Evolutionary conservation across 2,888 invertebrate species (phyloP).

Genomic region (Drosophila colorata): DNA sequence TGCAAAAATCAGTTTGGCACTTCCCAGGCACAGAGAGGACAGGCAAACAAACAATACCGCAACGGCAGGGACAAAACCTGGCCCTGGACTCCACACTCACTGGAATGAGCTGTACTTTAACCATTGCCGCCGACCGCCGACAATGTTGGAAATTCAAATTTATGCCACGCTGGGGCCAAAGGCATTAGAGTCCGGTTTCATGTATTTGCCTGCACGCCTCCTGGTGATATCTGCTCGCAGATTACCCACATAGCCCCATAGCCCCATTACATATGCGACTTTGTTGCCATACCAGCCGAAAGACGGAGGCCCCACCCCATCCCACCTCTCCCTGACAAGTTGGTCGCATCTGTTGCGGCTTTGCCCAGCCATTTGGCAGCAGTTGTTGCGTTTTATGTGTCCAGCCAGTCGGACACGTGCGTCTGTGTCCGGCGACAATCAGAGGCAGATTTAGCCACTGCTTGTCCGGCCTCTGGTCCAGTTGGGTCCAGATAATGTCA

Average conservation of each 20-base stretch:
- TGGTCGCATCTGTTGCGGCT: conserved; percentile 62
- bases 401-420: conserved; percentile 55
- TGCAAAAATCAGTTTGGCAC: conserved; percentile 72
- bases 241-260: conserved; percentile 30
- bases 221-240: conserved; percentile 42
- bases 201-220: conserved; percentile 47
- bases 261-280: conserved; percentile 62
- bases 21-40: conserved; percentile 25
- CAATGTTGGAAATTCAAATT: conserved; percentile 72
- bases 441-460: conserved; percentile 45
- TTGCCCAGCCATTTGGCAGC: conserved; percentile 39
- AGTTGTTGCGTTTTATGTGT: conserved; percentile 36
- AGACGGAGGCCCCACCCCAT: not conserved
- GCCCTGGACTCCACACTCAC: not conserved
- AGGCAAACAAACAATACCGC: conserved; percentile 40
- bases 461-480: conserved; percentile 28
- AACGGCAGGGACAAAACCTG: conserved; percentile 14
- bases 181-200: conserved; percentile 50
- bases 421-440: conserved; percentile 41
- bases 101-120: conserved; percentile 31
- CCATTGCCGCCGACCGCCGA: conserved; percentile 35
- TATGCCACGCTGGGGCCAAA: conserved; percentile 62
- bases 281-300: conserved; percentile 42
- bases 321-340: conserved; percentile 15
- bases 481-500: not conserved